Evolutionary conservation across 2,797 vertebrate genomes (phyloP).

Genomic region (Malacoctenus gilli): DNA sequence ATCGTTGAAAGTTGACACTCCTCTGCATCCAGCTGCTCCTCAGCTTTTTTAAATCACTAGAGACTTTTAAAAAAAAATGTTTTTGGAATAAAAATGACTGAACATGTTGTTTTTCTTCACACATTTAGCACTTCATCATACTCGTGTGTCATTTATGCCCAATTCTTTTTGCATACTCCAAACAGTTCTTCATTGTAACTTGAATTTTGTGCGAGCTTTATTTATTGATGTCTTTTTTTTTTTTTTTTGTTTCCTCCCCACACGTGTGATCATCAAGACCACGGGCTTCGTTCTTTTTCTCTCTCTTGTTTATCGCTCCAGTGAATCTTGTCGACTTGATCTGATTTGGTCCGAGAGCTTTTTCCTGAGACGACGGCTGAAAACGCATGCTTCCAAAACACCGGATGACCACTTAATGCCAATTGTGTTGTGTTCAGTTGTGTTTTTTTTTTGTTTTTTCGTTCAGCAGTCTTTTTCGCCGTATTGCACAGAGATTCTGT

Average conservation of each 20-base stretch:
- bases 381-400: constrained; percentile 47
- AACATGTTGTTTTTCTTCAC: constrained; percentile 4
- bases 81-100: not conserved
- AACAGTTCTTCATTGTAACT: constrained; percentile 56
- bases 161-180: constrained; percentile 42
- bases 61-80: not conserved
- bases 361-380: constrained; percentile 32
- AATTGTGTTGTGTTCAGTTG: constrained; percentile 26
- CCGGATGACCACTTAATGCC: constrained; percentile 39
- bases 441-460: not conserved
- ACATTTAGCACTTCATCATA: constrained; percentile 10
- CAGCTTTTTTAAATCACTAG: not conserved
- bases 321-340: constrained; percentile 20
- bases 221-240: constrained; percentile 48
- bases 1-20: no score
- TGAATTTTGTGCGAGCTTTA: constrained; percentile 63
- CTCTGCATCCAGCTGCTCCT: constrained; percentile 11
- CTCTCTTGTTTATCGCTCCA: constrained; percentile 33
- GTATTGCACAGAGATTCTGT: constrained; percentile 68
- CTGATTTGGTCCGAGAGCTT: constrained; percentile 22
- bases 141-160: constrained; percentile 54
- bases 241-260: constrained; percentile 31
- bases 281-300: no score
- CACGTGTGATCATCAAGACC: no score
- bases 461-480: constrained; percentile 3